These are phyloP conservation scores for Chorisops tibialis DNA, from an alignment of 2,888 invertebrate species.

Conservation along the genomic window DNA sequence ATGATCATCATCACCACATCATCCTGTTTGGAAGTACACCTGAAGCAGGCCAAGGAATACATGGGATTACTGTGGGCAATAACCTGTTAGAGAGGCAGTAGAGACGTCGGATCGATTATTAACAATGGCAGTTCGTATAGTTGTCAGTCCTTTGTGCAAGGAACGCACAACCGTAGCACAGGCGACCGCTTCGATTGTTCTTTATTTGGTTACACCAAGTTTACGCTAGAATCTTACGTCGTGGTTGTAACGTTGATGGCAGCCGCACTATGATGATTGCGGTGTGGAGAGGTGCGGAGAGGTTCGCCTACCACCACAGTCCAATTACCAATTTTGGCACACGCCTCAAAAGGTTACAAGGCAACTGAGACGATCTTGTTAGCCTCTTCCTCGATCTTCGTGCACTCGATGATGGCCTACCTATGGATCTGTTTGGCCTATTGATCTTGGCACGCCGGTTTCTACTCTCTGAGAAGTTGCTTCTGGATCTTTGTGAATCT, in stretches of 20 bases:
- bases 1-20: conserved; percentile 19
- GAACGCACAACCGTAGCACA: too few relatives aligned
- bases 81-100: too few relatives aligned
- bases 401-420: background rate
- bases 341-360: conserved; percentile 36
- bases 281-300: conserved; percentile 17
- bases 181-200: conserved; percentile 31
- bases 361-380: conserved; percentile 22
- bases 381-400: background rate
- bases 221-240: conserved; percentile 19
- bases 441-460: conserved; percentile 7
- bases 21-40: conserved; percentile 8
- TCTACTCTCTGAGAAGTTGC: background rate
- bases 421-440: conserved; percentile 1
- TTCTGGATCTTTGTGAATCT: background rate
- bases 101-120: too few relatives aligned
- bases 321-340: conserved; percentile 37
- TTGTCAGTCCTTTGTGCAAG: too few relatives aligned
- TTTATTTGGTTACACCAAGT: conserved; percentile 36
- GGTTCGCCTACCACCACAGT: conserved; percentile 29
- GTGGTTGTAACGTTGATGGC: conserved; percentile 1
- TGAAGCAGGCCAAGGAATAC: too few relatives aligned
- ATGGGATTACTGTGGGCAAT: too few relatives aligned
- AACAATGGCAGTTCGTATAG: too few relatives aligned
- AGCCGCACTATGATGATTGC: conserved; percentile 4